Conservation (phyloP, 1,140 invertebrate genomes). For the Phortica variegata region DNA sequence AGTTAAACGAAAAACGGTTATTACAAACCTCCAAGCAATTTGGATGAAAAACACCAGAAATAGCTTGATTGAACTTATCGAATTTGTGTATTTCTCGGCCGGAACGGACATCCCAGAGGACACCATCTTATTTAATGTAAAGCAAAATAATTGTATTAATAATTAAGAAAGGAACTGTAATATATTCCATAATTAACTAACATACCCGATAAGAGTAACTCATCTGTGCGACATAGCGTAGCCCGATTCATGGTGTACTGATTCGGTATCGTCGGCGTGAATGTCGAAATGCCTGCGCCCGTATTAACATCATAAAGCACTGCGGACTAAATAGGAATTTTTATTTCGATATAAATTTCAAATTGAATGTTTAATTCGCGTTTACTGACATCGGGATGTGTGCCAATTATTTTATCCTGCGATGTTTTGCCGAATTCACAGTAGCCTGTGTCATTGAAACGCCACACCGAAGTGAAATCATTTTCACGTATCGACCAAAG, state of each 20-base stretch:
- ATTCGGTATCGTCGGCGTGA: constrained; percentile 82
- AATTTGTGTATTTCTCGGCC: constrained; percentile 93
- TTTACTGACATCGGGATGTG: constrained; percentile 72
- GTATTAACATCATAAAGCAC: constrained; percentile 87
- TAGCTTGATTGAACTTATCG: constrained; percentile 93
- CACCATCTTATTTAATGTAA: constrained; percentile 74
- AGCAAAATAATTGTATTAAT: background rate
- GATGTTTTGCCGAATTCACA: constrained; percentile 87
- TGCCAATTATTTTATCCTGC: constrained; percentile 84
- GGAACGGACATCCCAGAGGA: constrained; percentile 90
- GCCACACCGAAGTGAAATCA: constrained; percentile 71
- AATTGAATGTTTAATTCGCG: constrained; percentile 1
- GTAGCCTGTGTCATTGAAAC: constrained; percentile 81
- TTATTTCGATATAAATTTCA: constrained; percentile 6
- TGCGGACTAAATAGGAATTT: constrained; percentile 59
- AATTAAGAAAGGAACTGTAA: no score
- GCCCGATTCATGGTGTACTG: constrained; percentile 92
- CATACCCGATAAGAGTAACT: constrained; percentile 79
- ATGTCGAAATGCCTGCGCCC: constrained; percentile 70
- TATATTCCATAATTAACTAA: constrained; percentile 5
- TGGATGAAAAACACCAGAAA: constrained; percentile 96
- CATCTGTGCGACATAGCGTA: constrained; percentile 91
- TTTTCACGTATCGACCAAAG: constrained; percentile 77
- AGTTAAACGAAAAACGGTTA: background rate
- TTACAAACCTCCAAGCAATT: constrained; percentile 84